Evolutionary conservation across 2,113 vertebrate genomes (phyloP), one percentile per base, ranked within the genome.

Genomic region (Calonectris borealis): DNA sequence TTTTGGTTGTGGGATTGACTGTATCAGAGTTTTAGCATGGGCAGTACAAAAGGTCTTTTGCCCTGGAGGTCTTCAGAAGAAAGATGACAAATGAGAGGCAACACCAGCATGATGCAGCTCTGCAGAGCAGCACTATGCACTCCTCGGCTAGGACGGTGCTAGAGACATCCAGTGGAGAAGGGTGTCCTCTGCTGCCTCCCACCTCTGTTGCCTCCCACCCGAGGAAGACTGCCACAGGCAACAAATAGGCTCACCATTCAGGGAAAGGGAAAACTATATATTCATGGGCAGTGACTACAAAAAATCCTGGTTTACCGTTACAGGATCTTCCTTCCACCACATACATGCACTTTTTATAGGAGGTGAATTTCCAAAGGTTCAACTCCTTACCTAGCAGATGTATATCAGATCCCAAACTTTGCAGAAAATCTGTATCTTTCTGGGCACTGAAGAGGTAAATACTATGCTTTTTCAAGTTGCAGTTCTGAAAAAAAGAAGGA

Each of bases 81-180:
- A 26, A 36, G 42, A 42, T 42, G 25, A 57, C 16, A 82, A 77
- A 69, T 21, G 22, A 69, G 58, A 57, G 32, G 32, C 27, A 87
- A 25, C 3, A n/a, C 0, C 2, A 85, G 8, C 7, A 34, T 52
- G 21, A 17, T 86, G 32, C 32, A 46, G 38, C 2, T 54, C 36
- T 86, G 11, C 10, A 9, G 8, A 83, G 15, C 11, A 58, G 8
- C 4, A 22, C 11, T 38, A 38, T 13, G 42, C 1, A 32, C 25
- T 71, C 21, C 32, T 57, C 5, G 2, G 9, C 22, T 11, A 48
- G 24, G 8, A 38, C 3, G 6, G 5, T 18, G 11, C 13, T 40
- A 49, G n/a, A 68, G 10, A 24, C 11, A 36, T 6, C 2, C 2
- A 11, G 10, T 1, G 3, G 20, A 62, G 22, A 8, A 61, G 4